Base-by-base conservation (phyloP, 2,113 vertebrate species). In the Scomber scombrus region DNA sequence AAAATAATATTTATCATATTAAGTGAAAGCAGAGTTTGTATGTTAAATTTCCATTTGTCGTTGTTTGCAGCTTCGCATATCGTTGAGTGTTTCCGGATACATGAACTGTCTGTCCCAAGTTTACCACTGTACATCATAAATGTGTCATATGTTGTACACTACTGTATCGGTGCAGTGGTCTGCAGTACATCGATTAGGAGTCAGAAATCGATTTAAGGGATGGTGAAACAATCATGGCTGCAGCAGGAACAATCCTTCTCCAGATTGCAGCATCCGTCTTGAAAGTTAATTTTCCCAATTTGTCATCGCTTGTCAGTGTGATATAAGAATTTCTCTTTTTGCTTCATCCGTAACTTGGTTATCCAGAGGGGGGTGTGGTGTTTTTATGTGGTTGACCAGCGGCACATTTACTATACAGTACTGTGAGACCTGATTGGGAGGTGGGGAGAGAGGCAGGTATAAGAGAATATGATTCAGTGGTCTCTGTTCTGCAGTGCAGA, bases 401-500 rank as follows among this genome's bases (percentile, higher is more conserved):
- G 1, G 5, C 11, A 60, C 21, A 46, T 18, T 50, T 21, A 19
- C 2, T 11, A 1, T 50, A 18, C n/a, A 63, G 61, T 50, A 1
- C 31, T 23, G 14, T 34, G 66, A 64, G 29, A 63, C 54, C 73
- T 34, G 75, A 49, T n/a, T 11, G 56, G 29, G 49, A 71, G 52
- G 73, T 0, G 2, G 26, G 52, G 71, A 45, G 7, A 18, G 51
- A 29, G 19, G 75, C 72, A 85, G 71, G 66, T 84, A 68, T 43
- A 55, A 62, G 21, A 34, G 40, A 52, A 58, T 62, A 65, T 78
- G 85, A 87, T 83, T 29, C 63, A 68, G 50, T 55, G 77, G 58
- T 66, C 10, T 64, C n/a, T 72, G 64, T 56, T 78, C 85, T 87
- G 85, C 91, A 89, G 78, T 90, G 84, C 65, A 86, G 81, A 45